A percentile compares a stretch with the other conserved stretches of the same genome.
These are phyloP conservation scores for Meda fulgida DNA, from an alignment of 2,797 vertebrate species.

Conservation along the genomic window DNA sequence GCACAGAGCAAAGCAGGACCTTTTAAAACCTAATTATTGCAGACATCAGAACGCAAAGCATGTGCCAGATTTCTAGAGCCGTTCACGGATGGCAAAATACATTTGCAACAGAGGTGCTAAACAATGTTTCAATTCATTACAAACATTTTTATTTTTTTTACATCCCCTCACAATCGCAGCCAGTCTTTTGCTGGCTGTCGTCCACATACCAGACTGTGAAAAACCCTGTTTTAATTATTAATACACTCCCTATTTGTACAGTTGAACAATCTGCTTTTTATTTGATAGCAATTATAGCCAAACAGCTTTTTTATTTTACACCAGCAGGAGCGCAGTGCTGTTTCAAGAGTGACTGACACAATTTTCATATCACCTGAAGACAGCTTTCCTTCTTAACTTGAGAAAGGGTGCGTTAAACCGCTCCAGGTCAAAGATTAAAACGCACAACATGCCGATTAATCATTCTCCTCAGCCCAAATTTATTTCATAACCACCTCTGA, in stretches of 20 bases:
- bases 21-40: conserved; percentile 48
- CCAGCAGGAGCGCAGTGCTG: conserved; percentile 13
- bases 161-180: conserved; percentile 9
- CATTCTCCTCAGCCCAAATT: conserved; percentile 37
- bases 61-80: background rate
- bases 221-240: conserved; percentile 54
- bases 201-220: conserved; percentile 36
- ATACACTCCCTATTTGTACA: conserved; percentile 51
- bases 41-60: conserved; percentile 19
- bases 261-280: conserved; percentile 56
- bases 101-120: conserved; percentile 38
- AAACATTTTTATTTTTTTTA: background rate
- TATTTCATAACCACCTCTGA: conserved; percentile 40
- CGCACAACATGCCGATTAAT: conserved; percentile 39
- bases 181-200: conserved; percentile 20
- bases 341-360: conserved; percentile 53
- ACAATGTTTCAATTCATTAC: conserved; percentile 35
- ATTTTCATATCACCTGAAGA: conserved; percentile 57
- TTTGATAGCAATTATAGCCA: conserved; percentile 53
- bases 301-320: conserved; percentile 23
- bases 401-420: conserved; percentile 44
- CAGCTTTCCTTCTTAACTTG: conserved; percentile 51
- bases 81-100: conserved; percentile 21
- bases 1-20: conserved; percentile 32
- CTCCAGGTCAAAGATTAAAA: conserved; percentile 31